These are phyloP conservation scores for Ormyrus pomaceus DNA, from an alignment of 2,888 invertebrate genomes.

Conservation along the genomic window DNA sequence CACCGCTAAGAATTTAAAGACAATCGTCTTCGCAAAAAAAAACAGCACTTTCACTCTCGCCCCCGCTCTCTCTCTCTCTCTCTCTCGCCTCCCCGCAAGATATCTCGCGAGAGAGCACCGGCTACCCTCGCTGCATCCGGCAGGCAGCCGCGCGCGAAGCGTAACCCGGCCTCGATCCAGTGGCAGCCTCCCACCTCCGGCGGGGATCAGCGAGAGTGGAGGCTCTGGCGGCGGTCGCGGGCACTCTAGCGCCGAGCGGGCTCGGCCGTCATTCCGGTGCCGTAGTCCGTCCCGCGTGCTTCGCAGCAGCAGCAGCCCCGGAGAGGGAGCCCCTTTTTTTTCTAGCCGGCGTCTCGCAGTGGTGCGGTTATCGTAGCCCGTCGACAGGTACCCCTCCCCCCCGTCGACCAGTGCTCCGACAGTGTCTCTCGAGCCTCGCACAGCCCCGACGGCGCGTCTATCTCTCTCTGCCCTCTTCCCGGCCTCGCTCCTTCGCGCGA, in stretches of 20 bases:
- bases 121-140: neutral
- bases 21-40: too few species aligned
- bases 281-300: conserved; percentile 71
- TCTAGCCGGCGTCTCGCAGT: too few species aligned
- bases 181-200: conserved; percentile 9
- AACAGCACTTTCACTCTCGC: neutral
- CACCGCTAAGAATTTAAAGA: too few species aligned
- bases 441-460: too few species aligned
- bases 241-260: conserved; percentile 11
- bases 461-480: too few species aligned
- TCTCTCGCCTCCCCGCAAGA: neutral
- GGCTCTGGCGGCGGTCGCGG: conserved; percentile 13
- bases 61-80: neutral
- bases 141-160: neutral
- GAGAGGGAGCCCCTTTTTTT: too few species aligned
- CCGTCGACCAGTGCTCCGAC: too few species aligned
- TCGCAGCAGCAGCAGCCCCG: conserved; percentile 54
- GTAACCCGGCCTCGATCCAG: conserved; percentile 41
- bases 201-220: neutral
- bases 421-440: too few species aligned
- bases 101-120: neutral
- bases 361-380: too few species aligned
- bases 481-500: neutral
- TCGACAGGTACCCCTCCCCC: too few species aligned
- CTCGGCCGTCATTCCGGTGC: conserved; percentile 65